Evolutionary conservation across 2,888 invertebrate species (phyloP), one percentile per base, ranked within the genome.

Genomic region (Nomada hirtipes): DNA sequence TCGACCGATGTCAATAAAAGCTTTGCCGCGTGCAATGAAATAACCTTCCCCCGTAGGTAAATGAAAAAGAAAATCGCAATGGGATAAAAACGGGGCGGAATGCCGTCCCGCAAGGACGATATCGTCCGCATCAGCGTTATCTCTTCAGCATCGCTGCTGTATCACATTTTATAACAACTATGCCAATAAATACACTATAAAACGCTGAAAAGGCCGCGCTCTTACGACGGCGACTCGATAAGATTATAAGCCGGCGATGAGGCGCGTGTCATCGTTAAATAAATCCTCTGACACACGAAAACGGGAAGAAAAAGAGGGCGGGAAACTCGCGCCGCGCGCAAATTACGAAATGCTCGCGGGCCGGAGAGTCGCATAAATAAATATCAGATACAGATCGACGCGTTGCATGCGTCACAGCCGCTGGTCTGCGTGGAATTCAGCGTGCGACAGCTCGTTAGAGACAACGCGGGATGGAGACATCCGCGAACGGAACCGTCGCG

Each of bases 381-480:
- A 75, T 85, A 84, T 80, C 69, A 72, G 74, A 84, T 81, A 79
- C 63, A 29, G 73, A 85, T 87, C 74, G 57, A 20, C 59, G 69
- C 59, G 60, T 11, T 79, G 79, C 70, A 53, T 75, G 75, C 47
- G 64, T 60, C 72, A 70, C 63, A 44, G 64, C 29, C 74, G 42
- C 36, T 20, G 53, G 36, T 36, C 20, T 44, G 47, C 47, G 29
- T 59, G 73, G 67, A 80, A 80, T 83, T 73, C 79, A 68, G 10
- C 50, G 55, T 44, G 67, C 65, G 86, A 76, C 86, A 78, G 83
- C 69, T 79, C 77, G 83, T 81, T 78, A 72, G 77, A 36, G 77
- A 86, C 84, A 82, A 52, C 57, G 10, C 15, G 18, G 74, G 63
- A 86, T 84, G 77, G 79, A 86, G 82, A 68, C 67, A 74, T 85